These are phyloP conservation scores for Sylvietta virens DNA, from an alignment of 2,113 vertebrate genomes.

Conservation along the genomic window DNA sequence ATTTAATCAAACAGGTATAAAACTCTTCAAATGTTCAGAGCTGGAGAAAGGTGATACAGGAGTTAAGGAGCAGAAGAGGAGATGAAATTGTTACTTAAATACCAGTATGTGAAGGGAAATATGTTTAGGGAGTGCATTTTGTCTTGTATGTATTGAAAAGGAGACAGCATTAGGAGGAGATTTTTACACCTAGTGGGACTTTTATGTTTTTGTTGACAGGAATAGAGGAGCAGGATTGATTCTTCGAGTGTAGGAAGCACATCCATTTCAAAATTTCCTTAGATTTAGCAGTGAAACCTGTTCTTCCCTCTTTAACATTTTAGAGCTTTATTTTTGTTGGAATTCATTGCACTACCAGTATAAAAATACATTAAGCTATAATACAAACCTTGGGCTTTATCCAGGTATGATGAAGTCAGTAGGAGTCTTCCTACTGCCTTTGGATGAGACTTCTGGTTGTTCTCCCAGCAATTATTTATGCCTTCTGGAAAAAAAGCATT, in stretches of 20 bases:
- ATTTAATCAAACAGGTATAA: neutral
- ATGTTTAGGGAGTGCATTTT: conserved; percentile 36
- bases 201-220: conserved; percentile 32
- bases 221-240: conserved; percentile 40
- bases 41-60: neutral
- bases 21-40: neutral
- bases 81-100: conserved; percentile 12
- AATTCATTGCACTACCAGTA: neutral
- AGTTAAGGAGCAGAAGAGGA: neutral
- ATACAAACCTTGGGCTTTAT: conserved; percentile 9
- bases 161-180: conserved; percentile 35
- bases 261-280: neutral
- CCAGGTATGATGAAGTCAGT: neutral
- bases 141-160: conserved; percentile 26
- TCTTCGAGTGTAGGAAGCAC: neutral
- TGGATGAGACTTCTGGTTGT: neutral
- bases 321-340: conserved; percentile 14
- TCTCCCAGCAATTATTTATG: conserved; percentile 19
- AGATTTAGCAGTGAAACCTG: conserved; percentile 20
- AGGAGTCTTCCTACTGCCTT: conserved; percentile 15
- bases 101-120: conserved; percentile 13
- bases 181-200: conserved; percentile 36
- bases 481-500: neutral
- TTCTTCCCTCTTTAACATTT: conserved; percentile 46
- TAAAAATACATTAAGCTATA: conserved; percentile 5